Conservation (phyloP, 2,888 invertebrate species). For the Dolichomitus sp. region DNA sequence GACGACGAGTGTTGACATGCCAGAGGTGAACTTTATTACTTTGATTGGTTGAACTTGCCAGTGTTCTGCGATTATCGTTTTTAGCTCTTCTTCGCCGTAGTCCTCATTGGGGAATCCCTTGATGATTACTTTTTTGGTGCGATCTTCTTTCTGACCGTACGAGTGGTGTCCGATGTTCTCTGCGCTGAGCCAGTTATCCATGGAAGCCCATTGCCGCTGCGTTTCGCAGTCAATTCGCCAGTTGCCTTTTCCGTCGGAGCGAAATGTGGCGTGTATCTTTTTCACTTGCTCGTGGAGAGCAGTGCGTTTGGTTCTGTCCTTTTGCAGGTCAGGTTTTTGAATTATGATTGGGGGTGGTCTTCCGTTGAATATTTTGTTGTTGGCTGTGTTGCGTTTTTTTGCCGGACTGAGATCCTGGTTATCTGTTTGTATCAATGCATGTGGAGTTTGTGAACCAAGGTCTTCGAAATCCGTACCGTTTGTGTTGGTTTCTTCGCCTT, state of each 20-base stretch:
- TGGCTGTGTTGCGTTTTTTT: background rate
- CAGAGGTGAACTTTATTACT: background rate
- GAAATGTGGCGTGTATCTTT: background rate
- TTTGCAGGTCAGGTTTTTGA: background rate
- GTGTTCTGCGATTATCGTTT: conserved; percentile 1
- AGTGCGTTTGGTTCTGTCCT: background rate
- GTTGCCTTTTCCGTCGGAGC: background rate
- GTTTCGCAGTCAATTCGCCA: conserved; percentile 2
- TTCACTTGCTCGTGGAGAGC: background rate
- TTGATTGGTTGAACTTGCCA: conserved; percentile 11
- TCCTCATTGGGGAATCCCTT: conserved; percentile 2
- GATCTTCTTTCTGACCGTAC: conserved; percentile 14
- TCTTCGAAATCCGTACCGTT: no score
- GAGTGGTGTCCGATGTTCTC: conserved; percentile 11
- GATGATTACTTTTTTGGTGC: conserved; percentile 2
- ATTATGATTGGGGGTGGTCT: conserved; percentile 1
- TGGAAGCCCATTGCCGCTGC: background rate
- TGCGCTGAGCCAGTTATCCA: background rate
- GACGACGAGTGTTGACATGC: background rate
- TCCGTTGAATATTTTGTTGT: background rate
- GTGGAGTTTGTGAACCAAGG: no score
- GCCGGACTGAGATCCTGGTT: background rate
- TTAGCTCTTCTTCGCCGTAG: conserved; percentile 7
- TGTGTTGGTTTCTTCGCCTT: no score
- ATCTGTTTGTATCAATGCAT: background rate